Evolutionary conservation across 2,797 vertebrate genomes (phyloP).

Genomic region (Merluccius polli): DNA sequence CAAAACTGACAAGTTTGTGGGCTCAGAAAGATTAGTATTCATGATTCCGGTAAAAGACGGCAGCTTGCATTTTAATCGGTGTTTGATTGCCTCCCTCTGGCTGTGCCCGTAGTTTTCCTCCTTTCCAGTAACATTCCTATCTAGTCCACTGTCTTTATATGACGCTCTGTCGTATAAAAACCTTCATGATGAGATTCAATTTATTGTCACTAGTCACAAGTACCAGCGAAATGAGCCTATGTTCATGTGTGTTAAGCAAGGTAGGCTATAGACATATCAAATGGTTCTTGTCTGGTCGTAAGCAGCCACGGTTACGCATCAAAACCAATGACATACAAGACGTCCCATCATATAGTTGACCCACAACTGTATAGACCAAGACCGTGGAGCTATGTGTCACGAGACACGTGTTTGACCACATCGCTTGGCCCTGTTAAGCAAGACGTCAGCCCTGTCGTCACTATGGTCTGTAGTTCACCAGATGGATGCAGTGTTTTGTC

Average conservation of each 20-base stretch:
- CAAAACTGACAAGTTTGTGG: slow-evolving; percentile 35
- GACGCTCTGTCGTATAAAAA: not conserved
- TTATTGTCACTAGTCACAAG: no score
- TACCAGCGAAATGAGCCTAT: no score
- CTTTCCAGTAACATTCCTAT: not conserved
- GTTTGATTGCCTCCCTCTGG: slow-evolving; percentile 6
- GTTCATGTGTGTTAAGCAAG: no score
- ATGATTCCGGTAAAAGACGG: not conserved
- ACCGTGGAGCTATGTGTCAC: slow-evolving; percentile 65
- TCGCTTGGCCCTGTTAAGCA: slow-evolving; percentile 74
- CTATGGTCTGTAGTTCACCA: slow-evolving; percentile 35
- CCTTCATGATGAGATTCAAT: no score
- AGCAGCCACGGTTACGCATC: not conserved
- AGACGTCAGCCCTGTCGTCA: slow-evolving; percentile 73
- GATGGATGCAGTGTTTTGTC: not conserved
- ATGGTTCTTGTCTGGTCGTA: not conserved
- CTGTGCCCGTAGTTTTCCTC: not conserved
- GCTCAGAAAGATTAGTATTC: slow-evolving; percentile 22
- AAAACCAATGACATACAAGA: no score
- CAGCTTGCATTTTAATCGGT: not conserved
- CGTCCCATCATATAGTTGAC: slow-evolving; percentile 57
- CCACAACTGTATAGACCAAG: slow-evolving; percentile 64
- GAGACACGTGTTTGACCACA: slow-evolving; percentile 84
- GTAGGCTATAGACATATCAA: not conserved
- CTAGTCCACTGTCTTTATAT: not conserved